These are phyloP conservation scores for Eupithecia vulgata DNA, from an alignment of 2,888 invertebrate species.

Conservation along the genomic window DNA sequence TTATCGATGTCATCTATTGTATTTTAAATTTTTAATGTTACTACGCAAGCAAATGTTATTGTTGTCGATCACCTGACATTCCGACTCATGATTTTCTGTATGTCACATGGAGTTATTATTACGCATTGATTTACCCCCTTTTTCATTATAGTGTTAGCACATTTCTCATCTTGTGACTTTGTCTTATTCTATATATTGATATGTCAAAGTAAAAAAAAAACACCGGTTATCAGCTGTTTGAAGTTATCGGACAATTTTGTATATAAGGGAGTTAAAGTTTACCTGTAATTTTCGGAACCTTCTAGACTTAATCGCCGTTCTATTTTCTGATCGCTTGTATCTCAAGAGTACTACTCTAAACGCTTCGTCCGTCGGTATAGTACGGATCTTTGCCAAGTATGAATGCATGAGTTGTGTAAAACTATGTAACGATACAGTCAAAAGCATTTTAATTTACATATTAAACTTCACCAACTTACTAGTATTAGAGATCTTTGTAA, in stretches of 20 bases:
- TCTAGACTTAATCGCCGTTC: slow-evolving; percentile 57
- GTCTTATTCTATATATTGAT: no score
- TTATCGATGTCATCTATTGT: slow-evolving; percentile 41
- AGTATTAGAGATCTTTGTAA: neutral
- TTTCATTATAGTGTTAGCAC: no score
- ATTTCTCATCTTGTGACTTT: no score
- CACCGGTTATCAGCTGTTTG: no score
- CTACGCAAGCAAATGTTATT: slow-evolving; percentile 7
- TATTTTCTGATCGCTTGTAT: slow-evolving; percentile 59
- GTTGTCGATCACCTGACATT: neutral
- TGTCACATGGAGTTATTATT: neutral
- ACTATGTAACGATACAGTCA: slow-evolving; percentile 46
- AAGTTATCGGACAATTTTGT: no score
- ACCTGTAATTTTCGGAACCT: slow-evolving; percentile 31
- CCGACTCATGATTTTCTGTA: neutral
- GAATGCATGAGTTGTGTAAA: slow-evolving; percentile 56
- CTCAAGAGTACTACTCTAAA: slow-evolving; percentile 58
- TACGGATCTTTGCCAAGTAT: slow-evolving; percentile 71
- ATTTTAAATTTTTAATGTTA: slow-evolving; percentile 16
- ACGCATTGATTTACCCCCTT: neutral
- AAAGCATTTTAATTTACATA: slow-evolving; percentile 41
- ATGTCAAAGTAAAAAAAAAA: no score
- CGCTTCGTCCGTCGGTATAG: slow-evolving; percentile 65
- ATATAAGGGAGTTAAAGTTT: no score
- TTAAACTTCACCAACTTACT: neutral